Conservation (phyloP, 2,113 vertebrate species). For the Pandion haliaetus region DNA sequence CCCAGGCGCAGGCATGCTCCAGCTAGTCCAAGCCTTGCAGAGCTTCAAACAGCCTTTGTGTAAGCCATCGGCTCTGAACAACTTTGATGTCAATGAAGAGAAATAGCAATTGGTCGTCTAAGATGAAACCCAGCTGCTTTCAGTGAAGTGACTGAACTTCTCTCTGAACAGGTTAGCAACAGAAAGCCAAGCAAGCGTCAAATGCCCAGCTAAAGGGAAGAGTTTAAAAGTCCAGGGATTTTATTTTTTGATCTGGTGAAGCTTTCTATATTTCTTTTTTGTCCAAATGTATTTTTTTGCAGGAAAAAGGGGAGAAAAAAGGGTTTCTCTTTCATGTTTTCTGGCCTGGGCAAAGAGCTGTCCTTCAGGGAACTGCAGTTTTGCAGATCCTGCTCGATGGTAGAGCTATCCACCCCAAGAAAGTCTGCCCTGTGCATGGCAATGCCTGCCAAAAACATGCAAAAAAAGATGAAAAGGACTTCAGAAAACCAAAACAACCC, state of each 20-base stretch:
- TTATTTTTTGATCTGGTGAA: neutral
- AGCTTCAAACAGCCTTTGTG: neutral
- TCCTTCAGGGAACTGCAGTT: neutral
- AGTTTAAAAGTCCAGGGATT: neutral
- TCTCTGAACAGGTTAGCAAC: neutral
- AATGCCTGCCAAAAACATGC: neutral
- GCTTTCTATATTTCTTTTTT: neutral
- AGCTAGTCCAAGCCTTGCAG: neutral
- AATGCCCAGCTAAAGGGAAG: neutral
- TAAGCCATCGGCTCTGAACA: neutral
- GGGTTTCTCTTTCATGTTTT: neutral
- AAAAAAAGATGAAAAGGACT: neutral
- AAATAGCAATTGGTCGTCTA: neutral
- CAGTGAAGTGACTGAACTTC: neutral
- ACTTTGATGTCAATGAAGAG: neutral
- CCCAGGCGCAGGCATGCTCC: neutral
- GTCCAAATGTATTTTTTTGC: neutral
- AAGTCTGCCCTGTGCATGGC: neutral
- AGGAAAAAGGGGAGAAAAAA: neutral
- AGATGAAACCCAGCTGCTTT: neutral
- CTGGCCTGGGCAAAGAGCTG: neutral
- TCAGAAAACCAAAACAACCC: neutral
- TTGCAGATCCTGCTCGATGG: neutral
- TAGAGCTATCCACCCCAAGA: fast-evolving
- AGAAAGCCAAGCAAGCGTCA: neutral